Conservation (phyloP, 1,140 invertebrate genomes). For the Drosophila arawakana region DNA sequence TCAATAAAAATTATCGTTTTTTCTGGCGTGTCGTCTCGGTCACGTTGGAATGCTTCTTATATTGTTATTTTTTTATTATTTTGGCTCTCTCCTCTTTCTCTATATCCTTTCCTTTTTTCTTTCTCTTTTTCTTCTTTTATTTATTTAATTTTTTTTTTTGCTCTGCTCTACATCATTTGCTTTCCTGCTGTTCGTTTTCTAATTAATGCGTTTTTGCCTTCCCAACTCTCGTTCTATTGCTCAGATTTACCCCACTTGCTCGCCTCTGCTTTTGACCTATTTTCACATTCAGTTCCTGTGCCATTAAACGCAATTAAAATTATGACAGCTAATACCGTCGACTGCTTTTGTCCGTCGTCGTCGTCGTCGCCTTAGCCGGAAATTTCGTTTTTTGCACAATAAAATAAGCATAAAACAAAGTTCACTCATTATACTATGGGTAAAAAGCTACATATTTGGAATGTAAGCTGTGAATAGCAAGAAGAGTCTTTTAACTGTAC, state of each 20-base stretch:
- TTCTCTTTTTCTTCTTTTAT: neutral
- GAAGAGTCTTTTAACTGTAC: no score
- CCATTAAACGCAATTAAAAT: constrained; percentile 78
- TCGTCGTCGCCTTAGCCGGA: constrained; percentile 64
- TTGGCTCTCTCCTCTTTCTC: constrained; percentile 24
- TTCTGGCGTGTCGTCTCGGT: constrained; percentile 34
- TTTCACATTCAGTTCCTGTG: constrained; percentile 62
- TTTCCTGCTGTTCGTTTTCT: constrained; percentile 61
- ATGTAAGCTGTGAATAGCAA: no score
- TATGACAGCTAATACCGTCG: constrained; percentile 68
- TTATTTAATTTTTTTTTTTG: neutral
- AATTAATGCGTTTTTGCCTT: constrained; percentile 62
- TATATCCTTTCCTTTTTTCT: neutral
- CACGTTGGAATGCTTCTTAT: constrained; percentile 60
- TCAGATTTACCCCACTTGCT: neutral
- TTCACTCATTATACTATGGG: neutral
- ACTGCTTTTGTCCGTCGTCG: constrained; percentile 21
- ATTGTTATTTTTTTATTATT: constrained; percentile 76
- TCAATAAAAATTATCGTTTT: no score
- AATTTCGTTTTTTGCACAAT: constrained; percentile 57
- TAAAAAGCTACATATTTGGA: neutral
- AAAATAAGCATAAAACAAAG: constrained; percentile 10
- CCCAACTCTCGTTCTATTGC: neutral
- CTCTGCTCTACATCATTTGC: neutral
- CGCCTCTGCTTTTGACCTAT: constrained; percentile 21